Evolutionary conservation across 1,140 invertebrate genomes (phyloP).

Genomic region (Eriosoma lanigerum): DNA sequence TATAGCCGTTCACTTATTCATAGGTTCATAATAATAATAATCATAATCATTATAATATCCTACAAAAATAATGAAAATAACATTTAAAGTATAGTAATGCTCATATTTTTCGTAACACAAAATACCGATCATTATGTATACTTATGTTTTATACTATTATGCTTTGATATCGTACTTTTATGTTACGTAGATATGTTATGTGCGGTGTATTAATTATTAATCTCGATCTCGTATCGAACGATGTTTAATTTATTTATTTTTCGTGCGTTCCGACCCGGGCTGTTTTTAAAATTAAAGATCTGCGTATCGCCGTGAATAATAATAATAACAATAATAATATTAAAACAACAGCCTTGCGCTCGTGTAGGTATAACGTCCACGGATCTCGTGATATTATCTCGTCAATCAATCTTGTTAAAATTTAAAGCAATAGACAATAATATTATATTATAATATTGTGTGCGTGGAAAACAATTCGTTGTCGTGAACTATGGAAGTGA

Average conservation of each 20-base stretch:
- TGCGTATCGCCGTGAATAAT: background rate
- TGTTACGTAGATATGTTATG: background rate
- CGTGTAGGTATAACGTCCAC: background rate
- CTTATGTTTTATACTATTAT: no score
- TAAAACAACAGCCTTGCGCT: background rate
- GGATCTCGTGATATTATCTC: conserved; percentile 26
- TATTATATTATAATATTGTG: no score
- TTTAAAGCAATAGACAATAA: background rate
- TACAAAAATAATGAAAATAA: no score
- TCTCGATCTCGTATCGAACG: conserved; percentile 8
- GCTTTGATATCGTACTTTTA: background rate
- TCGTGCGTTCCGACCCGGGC: background rate
- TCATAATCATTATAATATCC: no score
- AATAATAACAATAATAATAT: conserved; percentile 14
- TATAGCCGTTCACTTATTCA: no score
- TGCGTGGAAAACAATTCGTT: conserved; percentile 2
- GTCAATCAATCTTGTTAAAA: background rate
- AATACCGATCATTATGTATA: no score
- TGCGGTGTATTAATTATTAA: background rate
- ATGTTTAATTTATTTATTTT: conserved; percentile 32
- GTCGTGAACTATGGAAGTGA: background rate
- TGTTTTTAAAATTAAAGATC: conserved; percentile 11
- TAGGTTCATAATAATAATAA: no score
- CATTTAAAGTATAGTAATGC: no score
- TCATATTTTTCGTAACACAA: no score